phyloP scores from a whole-genome alignment of 2,888 invertebrate species.

The Argynnis bischoffii region DNA sequence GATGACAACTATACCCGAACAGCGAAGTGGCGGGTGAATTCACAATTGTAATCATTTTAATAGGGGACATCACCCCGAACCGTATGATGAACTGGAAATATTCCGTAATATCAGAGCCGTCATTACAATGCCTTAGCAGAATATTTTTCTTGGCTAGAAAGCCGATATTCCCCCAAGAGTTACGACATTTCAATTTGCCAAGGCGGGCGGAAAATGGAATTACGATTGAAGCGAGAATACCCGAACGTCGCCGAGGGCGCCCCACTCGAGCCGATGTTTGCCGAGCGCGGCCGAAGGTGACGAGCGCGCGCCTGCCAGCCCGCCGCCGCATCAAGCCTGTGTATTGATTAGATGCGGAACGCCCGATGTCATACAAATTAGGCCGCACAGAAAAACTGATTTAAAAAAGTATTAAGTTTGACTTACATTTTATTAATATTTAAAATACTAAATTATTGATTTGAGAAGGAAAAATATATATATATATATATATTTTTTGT shows the following conservation, averaged over 20 bases:
- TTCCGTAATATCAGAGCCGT: conserved; percentile 76
- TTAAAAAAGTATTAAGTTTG: conserved; percentile 42
- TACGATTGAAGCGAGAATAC: conserved; percentile 80
- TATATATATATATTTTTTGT: too few relatives aligned
- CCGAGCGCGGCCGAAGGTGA: conserved; percentile 61
- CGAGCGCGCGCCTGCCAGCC: conserved; percentile 63
- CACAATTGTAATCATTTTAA: conserved; percentile 65
- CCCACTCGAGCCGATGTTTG: conserved; percentile 51
- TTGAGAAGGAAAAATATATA: conserved; percentile 14
- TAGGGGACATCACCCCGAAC: conserved; percentile 65
- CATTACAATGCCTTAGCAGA: conserved; percentile 79
- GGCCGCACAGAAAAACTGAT: conserved; percentile 77
- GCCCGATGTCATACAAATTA: conserved; percentile 82
- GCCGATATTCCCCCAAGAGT: conserved; percentile 83
- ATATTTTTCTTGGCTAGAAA: conserved; percentile 82
- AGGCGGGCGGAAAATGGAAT: conserved; percentile 84
- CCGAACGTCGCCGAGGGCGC: conserved; percentile 62
- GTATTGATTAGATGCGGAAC: conserved; percentile 83
- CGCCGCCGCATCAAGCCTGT: conserved; percentile 68
- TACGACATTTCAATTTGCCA: conserved; percentile 84
- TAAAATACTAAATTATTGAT: not conserved
- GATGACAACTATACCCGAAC: conserved; percentile 47
- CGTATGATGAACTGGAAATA: conserved; percentile 78
- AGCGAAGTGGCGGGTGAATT: conserved; percentile 67
- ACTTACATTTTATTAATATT: not conserved